Percentiles rank a stretch among this genome's conserved stretches.
Conservation (phyloP, 2,888 invertebrate genomes). For the Lepeophtheirus nordmannii region DNA sequence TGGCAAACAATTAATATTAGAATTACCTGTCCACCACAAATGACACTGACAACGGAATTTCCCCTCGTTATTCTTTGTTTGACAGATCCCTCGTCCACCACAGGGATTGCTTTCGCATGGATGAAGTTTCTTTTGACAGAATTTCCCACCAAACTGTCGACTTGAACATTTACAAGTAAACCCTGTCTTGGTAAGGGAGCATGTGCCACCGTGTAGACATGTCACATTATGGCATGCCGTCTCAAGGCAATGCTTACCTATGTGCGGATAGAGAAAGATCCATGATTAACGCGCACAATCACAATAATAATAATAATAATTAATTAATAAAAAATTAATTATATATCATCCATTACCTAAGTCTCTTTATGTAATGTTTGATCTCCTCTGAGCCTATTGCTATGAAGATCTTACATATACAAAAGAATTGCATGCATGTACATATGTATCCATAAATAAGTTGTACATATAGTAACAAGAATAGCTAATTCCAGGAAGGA, state of each 20-base stretch:
- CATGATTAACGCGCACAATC: too few relatives aligned
- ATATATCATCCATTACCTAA: too few relatives aligned
- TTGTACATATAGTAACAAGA: too few relatives aligned
- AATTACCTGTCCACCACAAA: constrained; percentile 57
- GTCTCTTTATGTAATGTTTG: too few relatives aligned
- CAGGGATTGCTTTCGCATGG: constrained; percentile 59
- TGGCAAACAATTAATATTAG: not conserved
- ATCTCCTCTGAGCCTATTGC: too few relatives aligned
- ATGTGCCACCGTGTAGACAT: constrained; percentile 45
- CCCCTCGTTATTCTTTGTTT: constrained; percentile 37
- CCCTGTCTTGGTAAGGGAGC: constrained; percentile 29
- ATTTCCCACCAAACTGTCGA: constrained; percentile 45
- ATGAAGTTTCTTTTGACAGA: constrained; percentile 49
- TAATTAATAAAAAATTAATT: too few relatives aligned
- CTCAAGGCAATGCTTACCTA: constrained; percentile 58
- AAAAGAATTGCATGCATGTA: too few relatives aligned
- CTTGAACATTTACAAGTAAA: constrained; percentile 49
- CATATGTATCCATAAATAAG: too few relatives aligned
- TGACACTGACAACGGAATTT: constrained; percentile 54
- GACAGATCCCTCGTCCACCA: constrained; percentile 55
- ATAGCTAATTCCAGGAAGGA: too few relatives aligned
- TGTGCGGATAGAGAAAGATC: not conserved
- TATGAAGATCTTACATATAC: too few relatives aligned
- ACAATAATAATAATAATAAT: too few relatives aligned
- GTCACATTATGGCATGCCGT: constrained; percentile 57